Percentiles rank a stretch among this genome's conserved stretches.
phyloP scores from a whole-genome alignment of 2,888 invertebrate species.

The Drosophila subsilvestris region DNA sequence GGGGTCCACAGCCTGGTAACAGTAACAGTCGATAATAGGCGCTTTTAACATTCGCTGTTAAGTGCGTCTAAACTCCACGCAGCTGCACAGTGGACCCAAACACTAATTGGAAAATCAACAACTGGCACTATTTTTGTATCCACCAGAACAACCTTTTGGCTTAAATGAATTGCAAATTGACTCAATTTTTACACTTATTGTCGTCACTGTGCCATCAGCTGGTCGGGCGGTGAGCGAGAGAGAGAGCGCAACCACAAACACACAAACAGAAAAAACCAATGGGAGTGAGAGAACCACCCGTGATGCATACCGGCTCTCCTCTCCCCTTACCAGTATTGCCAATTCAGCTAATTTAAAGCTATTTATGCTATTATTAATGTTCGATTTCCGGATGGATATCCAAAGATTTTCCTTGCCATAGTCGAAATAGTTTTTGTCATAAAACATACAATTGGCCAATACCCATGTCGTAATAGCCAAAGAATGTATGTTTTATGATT shows the following conservation, averaged over 20 bases:
- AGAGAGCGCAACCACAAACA: neutral
- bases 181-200: neutral
- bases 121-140: neutral
- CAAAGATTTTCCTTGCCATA: too few relatives aligned
- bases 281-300: neutral
- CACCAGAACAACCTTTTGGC: neutral
- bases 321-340: neutral
- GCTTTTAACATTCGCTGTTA: constrained; percentile 28
- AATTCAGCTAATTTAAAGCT: neutral
- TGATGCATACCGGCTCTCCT: neutral
- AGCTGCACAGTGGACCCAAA: constrained; percentile 23
- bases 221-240: neutral
- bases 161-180: neutral
- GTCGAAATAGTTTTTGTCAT: too few relatives aligned
- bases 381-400: too few relatives aligned
- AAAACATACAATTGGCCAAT: too few relatives aligned
- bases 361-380: too few relatives aligned
- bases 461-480: accelerated
- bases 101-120: neutral
- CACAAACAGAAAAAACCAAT: neutral
- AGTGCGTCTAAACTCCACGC: constrained; percentile 53
- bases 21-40: constrained; percentile 38
- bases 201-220: constrained; percentile 15
- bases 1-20: constrained; percentile 34
- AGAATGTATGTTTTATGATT: neutral